phyloP scores from a whole-genome alignment of 2,113 vertebrate genomes.

The Junco hyemalis region DNA sequence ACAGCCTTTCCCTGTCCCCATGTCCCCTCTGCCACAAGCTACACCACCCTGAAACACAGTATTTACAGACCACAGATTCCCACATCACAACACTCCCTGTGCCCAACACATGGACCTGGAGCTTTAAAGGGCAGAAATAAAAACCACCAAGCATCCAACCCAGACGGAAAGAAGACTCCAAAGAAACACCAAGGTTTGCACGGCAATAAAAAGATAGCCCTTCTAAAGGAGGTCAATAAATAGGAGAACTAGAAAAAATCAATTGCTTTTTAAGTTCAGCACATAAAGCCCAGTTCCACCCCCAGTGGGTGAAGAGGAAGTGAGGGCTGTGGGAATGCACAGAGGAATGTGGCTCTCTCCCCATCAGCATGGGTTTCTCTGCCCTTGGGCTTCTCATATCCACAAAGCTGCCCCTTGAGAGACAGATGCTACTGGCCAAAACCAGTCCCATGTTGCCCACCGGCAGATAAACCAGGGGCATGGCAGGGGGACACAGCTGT shows the following conservation, averaged over 20 bases:
- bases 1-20: neutral
- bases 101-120: constrained; percentile 36
- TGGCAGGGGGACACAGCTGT: neutral
- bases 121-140: constrained; percentile 43
- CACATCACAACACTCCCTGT: constrained; percentile 28
- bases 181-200: constrained; percentile 61
- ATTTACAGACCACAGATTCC: constrained; percentile 69
- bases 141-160: constrained; percentile 15
- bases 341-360: neutral
- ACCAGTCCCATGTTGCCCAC: neutral
- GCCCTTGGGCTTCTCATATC: neutral
- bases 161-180: neutral
- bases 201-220: constrained; percentile 81
- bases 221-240: constrained; percentile 79
- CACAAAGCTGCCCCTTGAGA: neutral
- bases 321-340: neutral
- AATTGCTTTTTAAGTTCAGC: constrained; percentile 76
- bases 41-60: constrained; percentile 60
- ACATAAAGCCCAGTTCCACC: constrained; percentile 16
- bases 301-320: neutral
- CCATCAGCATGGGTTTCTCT: neutral
- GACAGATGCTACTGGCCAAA: constrained; percentile 5
- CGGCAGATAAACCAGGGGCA: neutral
- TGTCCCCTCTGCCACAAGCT: neutral
- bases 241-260: constrained; percentile 77